Percentiles rank a stretch among this genome's conserved stretches.
These are phyloP conservation scores for Cebidichthys violaceus DNA, from an alignment of 2,113 vertebrate genomes.

Conservation along the genomic window DNA sequence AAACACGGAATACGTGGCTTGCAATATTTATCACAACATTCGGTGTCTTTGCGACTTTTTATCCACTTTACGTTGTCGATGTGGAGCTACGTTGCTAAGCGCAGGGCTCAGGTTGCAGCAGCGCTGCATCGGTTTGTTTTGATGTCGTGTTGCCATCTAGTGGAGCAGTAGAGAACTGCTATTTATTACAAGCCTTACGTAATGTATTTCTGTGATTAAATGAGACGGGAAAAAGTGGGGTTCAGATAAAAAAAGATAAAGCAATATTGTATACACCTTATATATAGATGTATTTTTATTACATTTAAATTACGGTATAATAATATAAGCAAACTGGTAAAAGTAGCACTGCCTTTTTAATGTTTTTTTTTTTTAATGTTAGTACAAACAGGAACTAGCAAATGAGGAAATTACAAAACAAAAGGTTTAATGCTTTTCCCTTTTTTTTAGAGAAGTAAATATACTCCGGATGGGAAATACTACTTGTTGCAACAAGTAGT, in stretches of 20 bases:
- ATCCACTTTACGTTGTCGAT: constrained; percentile 82
- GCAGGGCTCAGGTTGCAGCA: constrained; percentile 26
- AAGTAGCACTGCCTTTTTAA: not conserved
- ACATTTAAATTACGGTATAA: not conserved
- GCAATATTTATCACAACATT: not conserved
- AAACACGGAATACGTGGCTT: not conserved
- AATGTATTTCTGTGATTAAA: not conserved
- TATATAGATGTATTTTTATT: not conserved
- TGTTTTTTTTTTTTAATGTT: not conserved
- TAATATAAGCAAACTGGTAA: not conserved
- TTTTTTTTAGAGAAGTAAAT: not conserved
- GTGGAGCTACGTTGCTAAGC: constrained; percentile 77
- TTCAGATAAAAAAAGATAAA: not conserved
- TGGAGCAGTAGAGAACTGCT: not conserved
- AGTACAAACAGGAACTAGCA: not conserved
- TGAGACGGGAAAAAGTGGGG: not conserved
- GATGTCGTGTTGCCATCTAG: constrained; percentile 25
- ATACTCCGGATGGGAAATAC: not conserved
- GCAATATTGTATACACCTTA: not conserved
- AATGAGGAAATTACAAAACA: not conserved
- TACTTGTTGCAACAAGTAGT: no score
- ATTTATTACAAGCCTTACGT: not conserved
- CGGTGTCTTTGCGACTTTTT: constrained; percentile 73
- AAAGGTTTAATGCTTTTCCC: not conserved
- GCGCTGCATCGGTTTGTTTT: not conserved